Base-by-base conservation (phyloP, 2,797 vertebrate species). In the Dipus sagitta region DNA sequence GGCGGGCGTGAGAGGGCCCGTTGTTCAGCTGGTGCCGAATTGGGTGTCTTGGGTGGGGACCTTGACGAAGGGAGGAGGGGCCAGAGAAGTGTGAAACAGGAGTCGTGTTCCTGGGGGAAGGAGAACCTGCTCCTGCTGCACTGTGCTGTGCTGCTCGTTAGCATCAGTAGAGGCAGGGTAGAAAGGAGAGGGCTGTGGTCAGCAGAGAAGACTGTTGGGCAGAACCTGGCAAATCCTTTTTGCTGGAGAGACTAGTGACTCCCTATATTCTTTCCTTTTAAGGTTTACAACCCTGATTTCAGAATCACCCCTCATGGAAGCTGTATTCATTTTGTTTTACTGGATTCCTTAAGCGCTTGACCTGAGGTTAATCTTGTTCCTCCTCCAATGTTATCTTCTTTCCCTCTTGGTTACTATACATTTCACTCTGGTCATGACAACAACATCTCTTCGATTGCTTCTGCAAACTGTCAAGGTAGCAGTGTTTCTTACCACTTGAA, bases 311-410 rank as follows among this genome's bases (percentile, higher is more conserved):
- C 88, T 81, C 42, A 2, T 58, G 76, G 84, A 93, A 88, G 67
- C 82, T 72, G 38, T 65, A n/a, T 94, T 87, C 0, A 8, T 78
- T 94, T 90, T 79, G 54, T 92, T 94, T 80, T 83, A 34, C 32
- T 76, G 65, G 81, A 92, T 90, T 93, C 92, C 68, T 74, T 88
- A 52, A 93, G 62, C 64, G 95, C 70, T 81, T 91, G 91, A 95
- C 85, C 92, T 75, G 85, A 96, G 20, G 42, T 87, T 85, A 85
- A 71, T 67, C 76, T 76, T 4, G 0, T 86, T 86, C 17, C 89
- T 28, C 32, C 21, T 74, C 28, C 34, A 15, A 20, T 68, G 54
- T 82, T 42, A 77, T 6, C 23, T 70, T 58, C 4, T 4, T 38
- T 64, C 14, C 42, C 54, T 82, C 47, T 28, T 0, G 60, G 60